These are phyloP conservation scores for Plecturocebus donacophilus DNA, from an alignment of 2,113 vertebrate genomes.

Conservation along the genomic window DNA sequence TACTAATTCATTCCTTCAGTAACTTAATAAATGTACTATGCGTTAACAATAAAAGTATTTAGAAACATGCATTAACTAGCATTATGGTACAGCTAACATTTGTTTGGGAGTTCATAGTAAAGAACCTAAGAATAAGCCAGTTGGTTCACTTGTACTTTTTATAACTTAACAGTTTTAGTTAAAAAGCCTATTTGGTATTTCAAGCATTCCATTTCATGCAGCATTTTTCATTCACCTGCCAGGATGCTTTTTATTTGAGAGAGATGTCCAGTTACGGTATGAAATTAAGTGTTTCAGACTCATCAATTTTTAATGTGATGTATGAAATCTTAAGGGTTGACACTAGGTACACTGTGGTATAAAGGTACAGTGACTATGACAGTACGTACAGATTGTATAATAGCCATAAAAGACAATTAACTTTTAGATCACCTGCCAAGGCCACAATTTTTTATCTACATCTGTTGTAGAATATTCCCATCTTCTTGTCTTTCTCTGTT, in stretches of 20 bases:
- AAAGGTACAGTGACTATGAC: not conserved
- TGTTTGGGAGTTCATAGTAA: not conserved
- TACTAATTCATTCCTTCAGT: not conserved
- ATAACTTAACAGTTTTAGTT: not conserved
- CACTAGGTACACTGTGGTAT: not conserved
- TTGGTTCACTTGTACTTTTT: not conserved
- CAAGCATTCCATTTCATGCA: not conserved
- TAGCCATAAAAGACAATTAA: constrained; percentile 49
- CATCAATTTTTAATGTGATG: constrained; percentile 27
- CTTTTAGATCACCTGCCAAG: constrained; percentile 37
- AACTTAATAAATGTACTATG: not conserved
- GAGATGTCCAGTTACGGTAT: not conserved
- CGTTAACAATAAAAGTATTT: not conserved
- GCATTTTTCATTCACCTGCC: not conserved
- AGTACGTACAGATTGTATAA: constrained; percentile 29
- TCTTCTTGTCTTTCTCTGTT: not conserved
- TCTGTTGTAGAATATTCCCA: not conserved
- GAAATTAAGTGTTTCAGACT: constrained; percentile 9
- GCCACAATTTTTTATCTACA: not conserved
- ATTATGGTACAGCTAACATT: not conserved
- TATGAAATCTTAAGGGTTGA: constrained; percentile 50
- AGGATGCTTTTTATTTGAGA: not conserved
- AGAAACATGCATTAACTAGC: not conserved
- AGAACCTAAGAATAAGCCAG: constrained; percentile 4
- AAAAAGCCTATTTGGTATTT: not conserved